Base-by-base conservation (phyloP, 2,797 vertebrate genomes). In the Ctenosaura bakeri region DNA sequence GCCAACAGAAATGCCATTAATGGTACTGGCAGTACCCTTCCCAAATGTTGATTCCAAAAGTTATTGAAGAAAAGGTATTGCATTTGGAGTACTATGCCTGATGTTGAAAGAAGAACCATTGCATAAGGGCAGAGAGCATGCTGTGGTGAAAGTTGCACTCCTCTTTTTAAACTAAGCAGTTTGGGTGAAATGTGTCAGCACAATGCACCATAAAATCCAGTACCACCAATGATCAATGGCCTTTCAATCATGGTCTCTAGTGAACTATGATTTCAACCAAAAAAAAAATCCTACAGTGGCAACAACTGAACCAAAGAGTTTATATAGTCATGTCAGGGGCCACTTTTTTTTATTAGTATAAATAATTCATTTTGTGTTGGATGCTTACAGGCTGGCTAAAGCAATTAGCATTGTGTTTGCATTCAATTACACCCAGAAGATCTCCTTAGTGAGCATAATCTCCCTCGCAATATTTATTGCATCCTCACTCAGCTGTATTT, bases 341-440 rank as follows among this genome's bases (percentile, higher is more conserved):
- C 62, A 32, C 78, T 82, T 87, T 94, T 94, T 46, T 94, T 91
- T 92, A 93, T 92, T 91, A 14, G 80, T 50, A 87, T 92, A 22
- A 93, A 94, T 94, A 90, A 94, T 93, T 95, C 95, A 93, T 93
- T 46, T 91, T 66, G 26, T 92, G 86, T 74, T 89, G 62, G 88
- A 46, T 91, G 35, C 91, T 93, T 89, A 86, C 83, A 79, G 32
- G 32, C 77, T 91, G 93, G 83, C 93, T 95, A 90, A 91, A 93
- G 90, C 92, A 91, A 94, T 91, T 92, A 90, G 78, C 56, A 7
- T 74, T 52, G 0, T n/a, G 80, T 89, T 95, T 88, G 79, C 73
- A 83, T 94, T 92, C 69, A 88, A 56, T 89, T 92, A 79, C 59
- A 87, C 77, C 79, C 26, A 20, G 77, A 88, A 91, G 66, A 93